These are phyloP conservation scores for Cephus sareptanus DNA, from an alignment of 2,888 invertebrate species.

Conservation along the genomic window DNA sequence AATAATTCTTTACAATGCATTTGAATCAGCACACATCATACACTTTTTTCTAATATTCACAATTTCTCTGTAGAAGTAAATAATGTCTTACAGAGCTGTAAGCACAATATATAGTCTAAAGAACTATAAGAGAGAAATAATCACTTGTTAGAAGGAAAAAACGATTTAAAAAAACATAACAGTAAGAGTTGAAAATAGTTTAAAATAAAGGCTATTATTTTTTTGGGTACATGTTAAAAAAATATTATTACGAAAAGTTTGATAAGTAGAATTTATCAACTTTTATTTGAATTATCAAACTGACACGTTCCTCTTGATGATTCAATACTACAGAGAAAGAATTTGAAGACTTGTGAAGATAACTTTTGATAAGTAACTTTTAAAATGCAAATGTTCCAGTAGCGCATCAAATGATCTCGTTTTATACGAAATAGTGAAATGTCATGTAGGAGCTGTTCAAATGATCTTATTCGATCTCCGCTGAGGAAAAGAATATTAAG, in stretches of 20 bases:
- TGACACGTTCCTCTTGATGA: not conserved
- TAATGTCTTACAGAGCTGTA: not conserved
- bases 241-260: not conserved
- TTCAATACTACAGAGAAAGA: not conserved
- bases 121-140: not conserved
- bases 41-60: not conserved
- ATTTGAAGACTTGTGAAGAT: not conserved
- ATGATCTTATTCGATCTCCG: not conserved
- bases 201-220: not conserved
- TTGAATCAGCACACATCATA: not conserved
- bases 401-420: not conserved
- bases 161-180: not conserved
- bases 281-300: not conserved
- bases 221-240: not conserved
- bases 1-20: not conserved
- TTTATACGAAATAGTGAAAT: not conserved
- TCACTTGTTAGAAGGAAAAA: not conserved
- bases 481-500: not conserved
- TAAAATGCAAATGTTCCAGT: not conserved
- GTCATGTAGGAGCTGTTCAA: not conserved
- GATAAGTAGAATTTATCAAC: not conserved
- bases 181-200: not conserved
- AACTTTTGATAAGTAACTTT: not conserved
- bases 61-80: not conserved
- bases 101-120: no score